Evolutionary conservation across 2,797 vertebrate genomes (phyloP).

Genomic region (Tadarida brasiliensis): DNA sequence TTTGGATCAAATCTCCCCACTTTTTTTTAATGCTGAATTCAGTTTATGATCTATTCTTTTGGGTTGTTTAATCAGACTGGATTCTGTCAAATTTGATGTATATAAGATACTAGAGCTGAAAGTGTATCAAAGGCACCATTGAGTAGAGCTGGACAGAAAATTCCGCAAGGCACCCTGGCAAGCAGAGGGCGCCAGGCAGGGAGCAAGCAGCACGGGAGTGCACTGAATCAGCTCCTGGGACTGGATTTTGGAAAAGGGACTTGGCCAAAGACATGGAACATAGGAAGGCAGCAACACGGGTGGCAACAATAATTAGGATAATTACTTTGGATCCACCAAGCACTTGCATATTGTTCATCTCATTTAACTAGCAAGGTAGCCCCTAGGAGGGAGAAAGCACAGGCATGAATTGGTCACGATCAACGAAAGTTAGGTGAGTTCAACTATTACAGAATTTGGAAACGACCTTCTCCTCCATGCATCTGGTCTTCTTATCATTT

Average conservation of each 20-base stretch:
- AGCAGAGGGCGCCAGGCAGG: neutral
- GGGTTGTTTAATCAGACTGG: neutral
- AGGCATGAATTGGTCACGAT: neutral
- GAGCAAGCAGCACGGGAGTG: too few species aligned
- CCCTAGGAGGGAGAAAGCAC: neutral
- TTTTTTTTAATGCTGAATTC: neutral
- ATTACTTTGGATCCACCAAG: too few species aligned
- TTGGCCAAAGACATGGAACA: neutral
- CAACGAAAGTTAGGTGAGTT: neutral
- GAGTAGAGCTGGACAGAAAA: neutral
- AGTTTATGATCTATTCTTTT: neutral
- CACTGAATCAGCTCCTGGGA: neutral
- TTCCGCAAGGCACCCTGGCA: neutral
- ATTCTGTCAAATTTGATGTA: neutral
- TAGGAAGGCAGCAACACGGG: neutral
- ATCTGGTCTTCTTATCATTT: neutral
- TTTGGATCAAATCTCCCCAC: neutral
- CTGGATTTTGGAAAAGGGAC: neutral
- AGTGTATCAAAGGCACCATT: neutral
- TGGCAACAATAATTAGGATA: neutral
- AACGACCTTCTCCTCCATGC: neutral
- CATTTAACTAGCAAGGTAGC: neutral
- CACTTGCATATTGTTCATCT: neutral
- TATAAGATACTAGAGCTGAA: neutral
- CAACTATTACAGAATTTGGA: neutral